Evolutionary conservation across 1,140 invertebrate genomes (phyloP), one percentile per base, ranked within the genome.

Genomic region (Diachasma alloeum): DNA sequence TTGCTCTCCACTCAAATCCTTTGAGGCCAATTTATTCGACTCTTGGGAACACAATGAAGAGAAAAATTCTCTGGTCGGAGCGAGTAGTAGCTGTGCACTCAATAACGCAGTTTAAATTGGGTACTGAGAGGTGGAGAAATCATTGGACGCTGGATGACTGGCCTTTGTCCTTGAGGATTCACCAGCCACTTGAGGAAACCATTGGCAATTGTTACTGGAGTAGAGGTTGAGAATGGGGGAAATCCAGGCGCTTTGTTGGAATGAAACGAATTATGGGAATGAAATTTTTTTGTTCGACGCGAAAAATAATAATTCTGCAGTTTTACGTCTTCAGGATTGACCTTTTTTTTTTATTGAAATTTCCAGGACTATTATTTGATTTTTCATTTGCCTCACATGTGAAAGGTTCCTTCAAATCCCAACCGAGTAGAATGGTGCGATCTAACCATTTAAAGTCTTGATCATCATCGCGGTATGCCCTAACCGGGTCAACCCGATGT

Each of bases 11-110:
- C 59, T 63, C 24, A 31, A 63, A 63, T 63, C 59, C 59, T 63
- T 63, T 63, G 59, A 63, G 59, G 59, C 59, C 59, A 63, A 63
- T 63, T 63, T 63, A 63, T 63, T 63, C 59, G 59, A 15, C 59
- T 63, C 59, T 63, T 63, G 22, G 59, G 59, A 63, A 26, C 19
- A 63, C 59, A 63, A 63, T 63, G 59, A 26, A 31, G 24, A 63
- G 24, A 63, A 63, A 63, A 63, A 63, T 63, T 15, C 59, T 26
- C 22, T 26, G 13, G 10, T 17, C 48, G 31, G 31, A 6, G 6
- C 48, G 5, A 63, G 24, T 4, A 26, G 22, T 63, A 53, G 15
- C 17, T 53, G 48, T 42, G 6, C n/a, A 56, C 48, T 56, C 48
- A 56, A 56, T 56, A 56, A 56, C 13, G 48, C 19, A 17, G 15